Conservation (phyloP, 2,797 vertebrate species). For the Pteronotus mesoamericanus region DNA sequence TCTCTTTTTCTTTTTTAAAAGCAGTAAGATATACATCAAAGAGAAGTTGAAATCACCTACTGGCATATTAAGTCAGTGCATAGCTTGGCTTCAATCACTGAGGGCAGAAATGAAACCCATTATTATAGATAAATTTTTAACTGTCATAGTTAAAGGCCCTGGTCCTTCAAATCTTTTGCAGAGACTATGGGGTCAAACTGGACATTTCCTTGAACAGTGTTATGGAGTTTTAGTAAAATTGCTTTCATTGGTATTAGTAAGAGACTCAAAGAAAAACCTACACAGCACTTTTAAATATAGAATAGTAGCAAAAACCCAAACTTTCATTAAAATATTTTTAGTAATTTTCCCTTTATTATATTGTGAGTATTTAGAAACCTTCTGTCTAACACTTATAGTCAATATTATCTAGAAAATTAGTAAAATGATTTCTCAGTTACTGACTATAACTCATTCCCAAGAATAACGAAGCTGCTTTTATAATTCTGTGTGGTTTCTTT, state of each 20-base stretch:
- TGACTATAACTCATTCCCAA: not conserved
- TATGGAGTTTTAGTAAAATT: not conserved
- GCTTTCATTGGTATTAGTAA: constrained; percentile 12
- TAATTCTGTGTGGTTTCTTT: not conserved
- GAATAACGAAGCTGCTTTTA: not conserved
- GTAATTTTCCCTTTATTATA: not conserved
- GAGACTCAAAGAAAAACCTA: not conserved
- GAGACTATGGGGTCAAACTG: not conserved
- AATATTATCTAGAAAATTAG: not conserved
- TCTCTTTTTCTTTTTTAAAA: constrained; percentile 26
- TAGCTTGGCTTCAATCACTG: constrained; percentile 30
- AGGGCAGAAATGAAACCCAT: constrained; percentile 3
- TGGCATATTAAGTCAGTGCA: not conserved
- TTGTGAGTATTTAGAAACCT: not conserved
- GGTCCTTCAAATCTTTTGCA: not conserved
- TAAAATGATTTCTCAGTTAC: not conserved
- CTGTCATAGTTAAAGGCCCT: not conserved
- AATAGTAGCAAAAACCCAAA: constrained; percentile 20
- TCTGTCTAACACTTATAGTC: not conserved
- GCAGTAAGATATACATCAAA: constrained; percentile 41
- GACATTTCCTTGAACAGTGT: not conserved
- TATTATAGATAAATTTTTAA: not conserved
- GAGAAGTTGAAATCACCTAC: not conserved
- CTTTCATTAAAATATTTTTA: not conserved
- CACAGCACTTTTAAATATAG: not conserved